Conservation (phyloP, 2,113 vertebrate genomes). For the Serilophus lunatus region DNA sequence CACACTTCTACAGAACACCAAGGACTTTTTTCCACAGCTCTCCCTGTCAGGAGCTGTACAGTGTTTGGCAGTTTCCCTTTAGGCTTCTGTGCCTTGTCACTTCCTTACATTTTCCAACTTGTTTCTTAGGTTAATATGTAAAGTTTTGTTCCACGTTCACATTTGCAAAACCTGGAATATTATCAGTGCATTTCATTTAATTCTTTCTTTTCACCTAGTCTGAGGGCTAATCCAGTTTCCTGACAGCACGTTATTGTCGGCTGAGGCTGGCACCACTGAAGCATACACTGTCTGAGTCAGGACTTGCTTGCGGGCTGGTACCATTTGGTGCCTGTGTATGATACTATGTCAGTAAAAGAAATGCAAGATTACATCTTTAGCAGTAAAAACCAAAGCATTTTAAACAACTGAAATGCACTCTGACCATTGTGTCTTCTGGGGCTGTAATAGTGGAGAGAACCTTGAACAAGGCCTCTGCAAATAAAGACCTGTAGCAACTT, state of each 20-base stretch:
- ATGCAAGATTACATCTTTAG: neutral
- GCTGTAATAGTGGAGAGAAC: neutral
- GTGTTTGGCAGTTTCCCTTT: neutral
- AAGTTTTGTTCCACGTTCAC: neutral
- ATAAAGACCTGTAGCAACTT: neutral
- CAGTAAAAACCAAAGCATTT: neutral
- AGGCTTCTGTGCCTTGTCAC: neutral
- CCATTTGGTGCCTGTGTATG: accelerated
- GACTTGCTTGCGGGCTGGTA: neutral
- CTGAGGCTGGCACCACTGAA: neutral
- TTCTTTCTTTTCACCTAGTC: neutral
- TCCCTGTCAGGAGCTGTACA: neutral
- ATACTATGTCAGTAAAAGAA: neutral
- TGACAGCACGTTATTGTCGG: neutral
- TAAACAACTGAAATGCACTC: neutral
- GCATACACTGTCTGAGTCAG: neutral
- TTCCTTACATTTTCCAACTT: neutral
- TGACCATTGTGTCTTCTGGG: neutral
- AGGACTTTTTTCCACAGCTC: neutral
- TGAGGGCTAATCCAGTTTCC: neutral
- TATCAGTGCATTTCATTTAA: neutral
- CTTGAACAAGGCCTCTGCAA: neutral
- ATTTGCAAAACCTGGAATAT: neutral
- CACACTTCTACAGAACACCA: neutral
- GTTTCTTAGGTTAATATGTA: neutral